Evolutionary conservation across 2,113 vertebrate genomes (phyloP), one percentile per base, ranked within the genome.

Genomic region (Platanista minor): DNA sequence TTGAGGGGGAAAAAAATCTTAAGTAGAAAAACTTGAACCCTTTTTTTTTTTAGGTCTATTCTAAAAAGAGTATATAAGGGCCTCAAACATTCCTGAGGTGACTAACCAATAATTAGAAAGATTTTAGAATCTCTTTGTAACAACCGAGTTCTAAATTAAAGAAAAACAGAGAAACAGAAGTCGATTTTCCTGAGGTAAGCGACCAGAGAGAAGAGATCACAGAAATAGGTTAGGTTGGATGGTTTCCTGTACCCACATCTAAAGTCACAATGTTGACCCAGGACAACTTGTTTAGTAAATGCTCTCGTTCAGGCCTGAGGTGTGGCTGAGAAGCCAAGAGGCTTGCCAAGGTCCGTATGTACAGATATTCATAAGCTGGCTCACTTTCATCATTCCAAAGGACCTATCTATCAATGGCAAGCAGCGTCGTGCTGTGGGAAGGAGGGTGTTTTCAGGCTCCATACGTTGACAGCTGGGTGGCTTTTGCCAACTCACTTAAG

Each of bases 31-130:
- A 88, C 52, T 25, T 41, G 8, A 91, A 54, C 12, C 0, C 12
- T 62, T 62, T 57, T 54, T 52, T 57, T 57, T 41, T 39, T 36
- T 29, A 88, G 39, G 14, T 78, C 36, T 67, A 57, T n/a, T 71
- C 23, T 61, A 46, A 57, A 69, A 31, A 43, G 33, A 8, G 29
- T 39, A n/a, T 25, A 71, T 17, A 92, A 8, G n/a, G 41, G 72
- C n/a, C 46, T 90, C 67, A 25, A 17, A 52, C 23, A 77, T 94
- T 78, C 31, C 33, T 67, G 41, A 89, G 21, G 31, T 41, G 62
- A 92, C 6, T 75, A 75, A 95, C 83, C 27, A 72, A 87, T 78
- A 72, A 46, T 75, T 10, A 72, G 66, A 74, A 86, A 92, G 85
- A 29, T 49, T 81, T 81, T 46, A 39, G 36, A 46, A 75, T 41